Conservation (phyloP, 2,797 vertebrate species). For the Hydrophis major region DNA sequence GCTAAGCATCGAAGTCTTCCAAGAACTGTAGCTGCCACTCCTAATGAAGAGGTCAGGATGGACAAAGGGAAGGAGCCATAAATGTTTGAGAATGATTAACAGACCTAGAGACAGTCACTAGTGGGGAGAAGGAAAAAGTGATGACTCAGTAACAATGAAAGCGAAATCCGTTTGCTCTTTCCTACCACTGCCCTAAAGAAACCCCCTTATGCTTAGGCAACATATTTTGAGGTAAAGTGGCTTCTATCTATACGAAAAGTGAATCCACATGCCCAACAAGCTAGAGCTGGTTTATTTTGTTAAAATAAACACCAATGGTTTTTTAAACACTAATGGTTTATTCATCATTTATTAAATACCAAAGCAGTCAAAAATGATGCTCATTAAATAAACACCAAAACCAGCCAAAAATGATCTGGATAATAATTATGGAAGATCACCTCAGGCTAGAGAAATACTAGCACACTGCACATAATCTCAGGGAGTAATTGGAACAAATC, state of each 20-base stretch:
- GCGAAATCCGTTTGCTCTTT: not conserved
- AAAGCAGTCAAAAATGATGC: not conserved
- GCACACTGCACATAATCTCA: not conserved
- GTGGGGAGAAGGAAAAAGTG: not conserved
- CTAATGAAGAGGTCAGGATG: not conserved
- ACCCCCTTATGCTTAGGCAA: not conserved
- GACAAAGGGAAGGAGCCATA: not conserved
- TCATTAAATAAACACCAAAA: not conserved
- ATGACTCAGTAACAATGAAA: not conserved
- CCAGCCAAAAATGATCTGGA: not conserved
- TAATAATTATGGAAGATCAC: not conserved
- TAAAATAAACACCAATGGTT: not conserved
- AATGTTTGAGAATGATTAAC: not conserved
- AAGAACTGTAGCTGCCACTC: not conserved
- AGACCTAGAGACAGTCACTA: constrained; percentile 7
- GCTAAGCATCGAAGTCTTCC: no score
- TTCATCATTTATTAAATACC: not conserved
- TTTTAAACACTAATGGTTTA: not conserved
- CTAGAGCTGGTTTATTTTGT: not conserved
- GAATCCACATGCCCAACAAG: not conserved
- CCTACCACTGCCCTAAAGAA: no score
- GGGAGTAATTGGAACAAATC: not conserved
- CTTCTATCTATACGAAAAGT: not conserved
- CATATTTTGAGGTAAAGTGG: not conserved
- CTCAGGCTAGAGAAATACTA: not conserved